Evolutionary conservation across 2,888 invertebrate genomes (phyloP).

Genomic region (Brachynemurus nebulosus): DNA sequence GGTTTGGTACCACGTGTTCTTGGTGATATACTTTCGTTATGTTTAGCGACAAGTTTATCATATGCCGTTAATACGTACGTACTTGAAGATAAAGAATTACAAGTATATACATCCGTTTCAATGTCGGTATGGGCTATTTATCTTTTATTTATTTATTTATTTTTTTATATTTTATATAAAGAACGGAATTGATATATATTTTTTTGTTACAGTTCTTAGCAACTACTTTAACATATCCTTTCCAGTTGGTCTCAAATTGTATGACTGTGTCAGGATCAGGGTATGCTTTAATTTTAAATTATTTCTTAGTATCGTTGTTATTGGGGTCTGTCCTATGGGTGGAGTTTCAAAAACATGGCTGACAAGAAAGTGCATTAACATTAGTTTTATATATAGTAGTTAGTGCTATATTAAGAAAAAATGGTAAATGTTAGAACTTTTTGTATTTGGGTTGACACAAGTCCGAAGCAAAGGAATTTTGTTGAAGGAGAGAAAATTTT

Average conservation of each 20-base stretch:
- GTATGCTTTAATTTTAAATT: constrained; percentile 27
- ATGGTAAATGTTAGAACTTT: too few relatives aligned
- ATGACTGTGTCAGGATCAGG: constrained; percentile 76
- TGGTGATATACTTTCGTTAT: constrained; percentile 68
- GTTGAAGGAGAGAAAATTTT: too few relatives aligned
- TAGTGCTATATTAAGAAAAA: too few relatives aligned
- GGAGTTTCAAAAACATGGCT: too few relatives aligned
- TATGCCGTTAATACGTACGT: constrained; percentile 69
- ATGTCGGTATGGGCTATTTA: constrained; percentile 36
- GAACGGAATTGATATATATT: background rate
- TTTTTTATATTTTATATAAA: background rate
- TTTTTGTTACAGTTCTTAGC: constrained; percentile 49
- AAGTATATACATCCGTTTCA: constrained; percentile 38
- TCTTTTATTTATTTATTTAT: background rate
- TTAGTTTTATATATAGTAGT: too few relatives aligned
- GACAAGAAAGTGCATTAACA: too few relatives aligned
- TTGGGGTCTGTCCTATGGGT: too few relatives aligned
- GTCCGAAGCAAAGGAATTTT: too few relatives aligned
- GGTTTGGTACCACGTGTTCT: constrained; percentile 78
- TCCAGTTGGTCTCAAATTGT: constrained; percentile 80
- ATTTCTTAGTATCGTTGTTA: background rate
- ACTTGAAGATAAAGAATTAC: constrained; percentile 54
- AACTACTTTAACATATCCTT: constrained; percentile 79
- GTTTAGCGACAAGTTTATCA: constrained; percentile 60
- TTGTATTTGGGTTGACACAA: too few relatives aligned